Evolutionary conservation across 2,797 vertebrate species (phyloP), one percentile per base, ranked within the genome.

Genomic region (Phaenicophaeus curvirostris): DNA sequence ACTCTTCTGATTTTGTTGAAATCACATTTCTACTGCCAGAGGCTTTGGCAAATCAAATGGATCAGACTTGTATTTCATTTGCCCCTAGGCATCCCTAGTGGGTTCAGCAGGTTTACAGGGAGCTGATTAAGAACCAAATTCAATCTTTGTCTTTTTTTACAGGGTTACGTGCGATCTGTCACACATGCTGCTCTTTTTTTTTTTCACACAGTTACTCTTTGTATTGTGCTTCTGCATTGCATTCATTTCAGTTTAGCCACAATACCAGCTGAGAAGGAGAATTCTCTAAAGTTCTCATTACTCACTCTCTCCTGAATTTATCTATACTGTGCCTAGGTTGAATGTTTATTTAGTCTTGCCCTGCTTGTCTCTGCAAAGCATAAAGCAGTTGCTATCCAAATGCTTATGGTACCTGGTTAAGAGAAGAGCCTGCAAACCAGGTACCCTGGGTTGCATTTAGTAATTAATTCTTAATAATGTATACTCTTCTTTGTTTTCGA

Each of bases 51-150:
- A 88, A 86, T 50, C 67, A 51, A 95, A 92, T 67, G 90, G 75
- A 94, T 93, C 83, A 66, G 75, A 46, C 91, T 94, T 89, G 65
- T 89, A 59, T 93, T 96, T 94, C 58, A 78, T 13, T 89, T 96
- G 91, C 92, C 79, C 73, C 80, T 72, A 82, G 74, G 68, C 83
- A 96, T 89, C 58, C 77, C 85, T 61, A 33, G 48, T 24, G 55
- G 46, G 74, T 79, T 94, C 69, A 89, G 33, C 41, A 89, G 78
- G 68, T 90, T 96, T 72, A 87, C 42, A 83, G 37, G 19, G 31
- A 84, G 41, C 33, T 77, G 84, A 95, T 72, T 91, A 80, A 92
- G 76, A 94, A 81, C 15, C 73, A 50, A 3, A 88, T 68, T 87
- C 33, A 79, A 11, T 87, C 88, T 90, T 83, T 65, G 46, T 58